Base-by-base conservation (phyloP, 2,113 vertebrate species). In the Psilopogon haemacephalus region DNA sequence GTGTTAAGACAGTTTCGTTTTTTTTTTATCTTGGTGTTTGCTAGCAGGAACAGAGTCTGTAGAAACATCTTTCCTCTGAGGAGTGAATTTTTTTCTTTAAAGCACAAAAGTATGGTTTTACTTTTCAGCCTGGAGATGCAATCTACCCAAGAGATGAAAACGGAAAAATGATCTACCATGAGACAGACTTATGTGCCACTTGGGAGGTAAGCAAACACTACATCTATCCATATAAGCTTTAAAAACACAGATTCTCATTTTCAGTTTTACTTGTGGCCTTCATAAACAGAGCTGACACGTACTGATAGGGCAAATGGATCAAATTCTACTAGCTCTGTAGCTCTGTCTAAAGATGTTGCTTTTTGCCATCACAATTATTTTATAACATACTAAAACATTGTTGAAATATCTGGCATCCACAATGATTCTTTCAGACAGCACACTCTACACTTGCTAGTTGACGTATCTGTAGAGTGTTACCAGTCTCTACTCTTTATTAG, bases 121-220 rank as follows among this genome's bases (percentile, higher is more conserved):
- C 73, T 82, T 97, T 97, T 77, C 81, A 99, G 99, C 98, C 99
- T 72, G 99, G 99, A 93, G 97, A 98, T 28, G 91, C 72, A 8
- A 65, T 97, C 42, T 98, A 98, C 87, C 99, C 99, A 50, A 97
- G 3, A 95, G 98, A 99, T 96, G 94, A 98, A 88, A 97, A 98
- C 86, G 98, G 98, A 75, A 98, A 98, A 75, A 70, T 97, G 88
- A 93, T 99, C 85, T 99, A 98, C 91, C 97, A 98, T 75, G 90
- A 98, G 70, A 98, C 98, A 92, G 97, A 99, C 89, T 97, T 99
- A 60, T 98, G 98, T 94, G 98, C 98, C 62, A 99, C 98, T 46
- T 99, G 99, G 99, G 99, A 99, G 98, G 99, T 99, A 96, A 98
- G 98, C 32, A 74, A 95, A 93, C 86, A 79, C 18, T 65, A 52